Conservation (phyloP, 2,888 invertebrate species). For the Eupelmus urozonus region DNA sequence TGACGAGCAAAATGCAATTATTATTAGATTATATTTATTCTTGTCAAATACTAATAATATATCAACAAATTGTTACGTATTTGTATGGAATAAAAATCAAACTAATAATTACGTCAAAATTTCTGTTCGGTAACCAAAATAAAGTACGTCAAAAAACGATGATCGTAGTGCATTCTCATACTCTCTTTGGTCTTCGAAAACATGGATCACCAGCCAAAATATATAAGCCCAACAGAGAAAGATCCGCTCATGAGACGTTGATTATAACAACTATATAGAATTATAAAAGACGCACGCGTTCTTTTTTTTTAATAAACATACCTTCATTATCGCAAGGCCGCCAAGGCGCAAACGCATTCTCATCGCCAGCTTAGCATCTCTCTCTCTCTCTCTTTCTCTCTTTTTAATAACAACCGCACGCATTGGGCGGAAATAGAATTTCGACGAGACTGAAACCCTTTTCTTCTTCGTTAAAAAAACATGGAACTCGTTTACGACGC, state of each 20-base stretch:
- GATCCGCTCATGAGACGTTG: constrained; percentile 40
- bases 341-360: constrained; percentile 75
- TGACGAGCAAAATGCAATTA: no score
- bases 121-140: constrained; percentile 10
- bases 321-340: constrained; percentile 75
- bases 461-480: constrained; percentile 46
- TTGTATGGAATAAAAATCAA: no score
- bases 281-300: constrained; percentile 55
- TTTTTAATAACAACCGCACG: constrained; percentile 44
- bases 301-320: constrained; percentile 68
- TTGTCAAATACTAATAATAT: not conserved
- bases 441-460: constrained; percentile 17
- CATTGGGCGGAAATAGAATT: constrained; percentile 47
- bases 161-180: constrained; percentile 32
- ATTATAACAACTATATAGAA: constrained; percentile 49
- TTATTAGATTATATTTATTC: not conserved
- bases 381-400: no score
- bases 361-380: constrained; percentile 70
- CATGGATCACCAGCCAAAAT: constrained; percentile 28
- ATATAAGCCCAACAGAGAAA: constrained; percentile 19
- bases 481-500: constrained; percentile 42
- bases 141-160: constrained; percentile 33
- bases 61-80: not conserved
- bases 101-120: no score
- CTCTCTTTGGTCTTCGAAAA: not conserved